Conservation (phyloP, 2,888 invertebrate species). For the Tenthredo scrophulariae region DNA sequence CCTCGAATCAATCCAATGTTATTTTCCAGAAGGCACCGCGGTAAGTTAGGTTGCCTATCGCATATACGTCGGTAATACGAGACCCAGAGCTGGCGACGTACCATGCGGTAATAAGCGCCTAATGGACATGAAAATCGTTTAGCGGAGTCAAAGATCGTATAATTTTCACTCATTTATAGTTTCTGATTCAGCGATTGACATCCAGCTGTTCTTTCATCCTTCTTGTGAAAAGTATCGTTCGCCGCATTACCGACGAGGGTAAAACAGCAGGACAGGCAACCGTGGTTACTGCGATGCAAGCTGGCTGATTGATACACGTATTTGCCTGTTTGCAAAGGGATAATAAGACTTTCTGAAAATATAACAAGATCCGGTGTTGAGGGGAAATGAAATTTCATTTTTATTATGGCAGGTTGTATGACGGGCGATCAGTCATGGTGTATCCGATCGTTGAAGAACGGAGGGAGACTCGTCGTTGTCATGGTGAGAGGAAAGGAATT, state of each 20-base stretch:
- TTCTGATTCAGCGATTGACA: neutral
- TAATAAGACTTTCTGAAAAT: neutral
- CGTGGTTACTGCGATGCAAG: neutral
- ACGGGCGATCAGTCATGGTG: slow-evolving; percentile 47
- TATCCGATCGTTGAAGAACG: slow-evolving; percentile 37
- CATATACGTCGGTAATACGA: neutral
- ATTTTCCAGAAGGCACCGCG: neutral
- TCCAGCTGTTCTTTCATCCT: neutral
- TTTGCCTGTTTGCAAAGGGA: neutral
- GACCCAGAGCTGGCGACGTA: neutral
- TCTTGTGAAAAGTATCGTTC: neutral
- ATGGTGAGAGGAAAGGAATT: slow-evolving; percentile 31
- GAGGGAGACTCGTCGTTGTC: slow-evolving; percentile 31
- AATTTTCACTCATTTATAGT: neutral
- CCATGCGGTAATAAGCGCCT: neutral
- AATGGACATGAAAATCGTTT: neutral
- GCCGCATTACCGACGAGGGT: neutral
- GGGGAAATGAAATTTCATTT: slow-evolving; percentile 1
- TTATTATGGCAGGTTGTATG: slow-evolving; percentile 13
- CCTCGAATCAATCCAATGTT: neutral
- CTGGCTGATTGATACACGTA: neutral
- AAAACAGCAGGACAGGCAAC: neutral
- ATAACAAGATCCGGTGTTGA: neutral
- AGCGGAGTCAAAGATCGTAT: neutral
- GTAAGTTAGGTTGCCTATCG: neutral